Percentiles rank a stretch among this genome's conserved stretches.
Conservation (phyloP, 2,888 invertebrate species). For the Brenthis hecate region DNA sequence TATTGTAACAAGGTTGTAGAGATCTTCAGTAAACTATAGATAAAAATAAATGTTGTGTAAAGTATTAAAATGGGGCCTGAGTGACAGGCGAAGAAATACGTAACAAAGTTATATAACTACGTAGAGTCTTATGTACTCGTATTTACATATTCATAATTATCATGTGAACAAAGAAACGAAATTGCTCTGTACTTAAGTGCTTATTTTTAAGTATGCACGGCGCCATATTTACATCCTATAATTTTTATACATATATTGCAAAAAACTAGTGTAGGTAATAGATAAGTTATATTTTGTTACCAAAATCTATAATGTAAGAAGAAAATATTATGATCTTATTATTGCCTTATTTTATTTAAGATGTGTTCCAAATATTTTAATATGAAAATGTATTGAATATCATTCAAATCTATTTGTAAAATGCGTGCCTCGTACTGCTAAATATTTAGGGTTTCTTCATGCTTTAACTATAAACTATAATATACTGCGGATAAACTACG, state of each 20-base stretch:
- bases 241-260: background rate
- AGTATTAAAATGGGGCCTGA: constrained; percentile 1
- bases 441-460: constrained; percentile 33
- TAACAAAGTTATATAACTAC: constrained; percentile 25
- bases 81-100: constrained; percentile 23
- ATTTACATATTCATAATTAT: constrained; percentile 4
- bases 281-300: background rate
- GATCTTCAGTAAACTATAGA: background rate
- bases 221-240: background rate
- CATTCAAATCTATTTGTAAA: constrained; percentile 31
- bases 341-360: background rate
- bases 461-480: constrained; percentile 36
- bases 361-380: constrained; percentile 11
- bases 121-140: background rate
- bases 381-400: constrained; percentile 28
- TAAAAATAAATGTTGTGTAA: background rate
- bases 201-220: background rate
- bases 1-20: too few relatives aligned
- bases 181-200: background rate
- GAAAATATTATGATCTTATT: background rate
- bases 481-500: constrained; percentile 37
- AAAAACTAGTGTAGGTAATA: constrained; percentile 1
- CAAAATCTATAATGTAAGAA: background rate
- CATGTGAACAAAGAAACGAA: constrained; percentile 8
- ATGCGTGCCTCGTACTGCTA: constrained; percentile 38